Evolutionary conservation across 2,888 invertebrate genomes (phyloP).

Genomic region (Pachymerium ferrugineum): DNA sequence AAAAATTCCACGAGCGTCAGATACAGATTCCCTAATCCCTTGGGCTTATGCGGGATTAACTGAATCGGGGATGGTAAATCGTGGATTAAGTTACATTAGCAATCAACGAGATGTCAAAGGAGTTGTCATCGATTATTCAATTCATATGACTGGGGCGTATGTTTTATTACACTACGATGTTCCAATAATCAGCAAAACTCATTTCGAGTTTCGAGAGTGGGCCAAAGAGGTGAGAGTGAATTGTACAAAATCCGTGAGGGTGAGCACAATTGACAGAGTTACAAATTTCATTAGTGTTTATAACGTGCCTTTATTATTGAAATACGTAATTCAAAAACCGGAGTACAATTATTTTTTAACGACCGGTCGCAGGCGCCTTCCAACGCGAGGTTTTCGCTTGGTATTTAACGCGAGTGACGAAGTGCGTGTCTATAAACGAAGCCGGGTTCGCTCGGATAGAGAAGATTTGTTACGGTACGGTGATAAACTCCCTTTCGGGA

Average conservation of each 20-base stretch:
- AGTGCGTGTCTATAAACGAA: conserved; percentile 32
- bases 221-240: neutral
- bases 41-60: conserved; percentile 30
- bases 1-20: conserved; percentile 10
- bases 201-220: conserved; percentile 34
- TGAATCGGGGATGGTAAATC: conserved; percentile 34
- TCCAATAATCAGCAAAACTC: conserved; percentile 23
- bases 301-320: conserved; percentile 30
- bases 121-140: conserved; percentile 31
- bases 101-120: conserved; percentile 32
- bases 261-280: conserved; percentile 20
- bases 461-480: conserved; percentile 4
- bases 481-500: neutral
- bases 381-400: conserved; percentile 32
- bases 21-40: neutral
- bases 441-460: conserved; percentile 7
- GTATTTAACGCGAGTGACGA: conserved; percentile 30
- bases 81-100: conserved; percentile 28
- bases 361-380: conserved; percentile 23
- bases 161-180: conserved; percentile 29
- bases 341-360: conserved; percentile 34
- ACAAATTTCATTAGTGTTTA: conserved; percentile 29
- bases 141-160: conserved; percentile 34
- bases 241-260: neutral
- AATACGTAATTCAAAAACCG: conserved; percentile 27